Percentiles rank a stretch among this genome's conserved stretches.
These are phyloP conservation scores for Bruchidius siliquastri DNA, from an alignment of 2,888 invertebrate species.

Conservation along the genomic window DNA sequence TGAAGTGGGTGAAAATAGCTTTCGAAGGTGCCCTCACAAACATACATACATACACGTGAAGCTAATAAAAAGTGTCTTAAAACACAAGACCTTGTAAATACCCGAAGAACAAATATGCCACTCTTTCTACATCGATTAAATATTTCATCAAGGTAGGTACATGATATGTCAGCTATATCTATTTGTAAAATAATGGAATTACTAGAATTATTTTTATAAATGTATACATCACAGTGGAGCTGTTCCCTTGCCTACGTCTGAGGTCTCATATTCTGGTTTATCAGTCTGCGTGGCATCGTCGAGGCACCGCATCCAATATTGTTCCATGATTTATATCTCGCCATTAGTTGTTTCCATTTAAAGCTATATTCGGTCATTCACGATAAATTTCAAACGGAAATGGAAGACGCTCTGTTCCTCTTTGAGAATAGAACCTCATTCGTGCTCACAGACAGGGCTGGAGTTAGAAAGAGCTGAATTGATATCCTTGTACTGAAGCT, in stretches of 20 bases:
- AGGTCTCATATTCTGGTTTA: constrained; percentile 28
- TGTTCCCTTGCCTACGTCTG: not conserved
- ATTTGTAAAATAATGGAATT: too few species aligned
- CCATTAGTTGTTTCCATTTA: constrained; percentile 39
- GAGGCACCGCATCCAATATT: constrained; percentile 27
- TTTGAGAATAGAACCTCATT: constrained; percentile 11
- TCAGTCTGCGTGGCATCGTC: constrained; percentile 20
- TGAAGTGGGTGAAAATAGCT: too few species aligned
- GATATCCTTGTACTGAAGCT: not conserved
- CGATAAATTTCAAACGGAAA: constrained; percentile 32
- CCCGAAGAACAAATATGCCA: too few species aligned
- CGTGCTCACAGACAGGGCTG: constrained; percentile 1
- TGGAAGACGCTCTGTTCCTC: constrained; percentile 15
- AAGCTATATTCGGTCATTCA: constrained; percentile 30
- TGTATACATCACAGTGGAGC: too few species aligned
- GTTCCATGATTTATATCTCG: constrained; percentile 37
- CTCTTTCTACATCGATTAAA: too few species aligned
- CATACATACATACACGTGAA: too few species aligned
- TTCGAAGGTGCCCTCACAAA: too few species aligned
- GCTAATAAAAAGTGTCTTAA: too few species aligned
- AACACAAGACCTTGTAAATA: too few species aligned
- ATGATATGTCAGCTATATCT: too few species aligned
- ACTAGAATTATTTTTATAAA: too few species aligned
- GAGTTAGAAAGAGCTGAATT: constrained; percentile 6
- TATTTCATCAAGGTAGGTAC: too few species aligned